phyloP scores from a whole-genome alignment of 2,113 vertebrate species.

The Saguinus midas region DNA sequence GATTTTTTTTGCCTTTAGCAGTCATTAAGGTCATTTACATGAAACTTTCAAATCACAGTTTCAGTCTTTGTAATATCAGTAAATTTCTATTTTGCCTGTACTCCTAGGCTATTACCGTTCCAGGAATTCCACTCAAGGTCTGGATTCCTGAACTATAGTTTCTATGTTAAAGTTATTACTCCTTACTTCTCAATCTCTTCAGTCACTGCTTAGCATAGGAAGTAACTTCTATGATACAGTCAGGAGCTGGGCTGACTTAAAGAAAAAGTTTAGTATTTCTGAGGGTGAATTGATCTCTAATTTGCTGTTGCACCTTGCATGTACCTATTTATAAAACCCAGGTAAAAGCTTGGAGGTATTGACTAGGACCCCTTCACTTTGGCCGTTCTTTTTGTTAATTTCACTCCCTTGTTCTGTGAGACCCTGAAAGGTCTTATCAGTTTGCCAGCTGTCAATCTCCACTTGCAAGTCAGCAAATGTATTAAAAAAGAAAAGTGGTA shows the following conservation, averaged over 20 bases:
- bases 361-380: background rate
- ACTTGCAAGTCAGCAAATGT: background rate
- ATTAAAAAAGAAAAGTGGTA: background rate
- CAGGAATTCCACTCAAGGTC: background rate
- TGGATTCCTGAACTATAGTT: background rate
- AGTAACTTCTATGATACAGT: background rate
- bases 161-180: background rate
- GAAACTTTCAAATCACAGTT: background rate
- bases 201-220: background rate
- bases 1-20: background rate
- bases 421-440: background rate
- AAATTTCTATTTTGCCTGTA: background rate
- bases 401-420: background rate
- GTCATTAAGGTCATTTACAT: background rate
- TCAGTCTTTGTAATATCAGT: background rate
- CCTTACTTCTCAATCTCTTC: background rate
- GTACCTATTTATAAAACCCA: background rate
- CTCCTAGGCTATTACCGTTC: background rate
- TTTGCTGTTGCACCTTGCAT: background rate
- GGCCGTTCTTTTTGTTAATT: background rate
- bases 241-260: background rate
- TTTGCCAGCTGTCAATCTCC: background rate
- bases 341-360: background rate
- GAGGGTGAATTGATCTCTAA: background rate
- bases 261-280: background rate